Evolutionary conservation across 2,888 invertebrate species (phyloP).

Genomic region (Leptopilina myrica): DNA sequence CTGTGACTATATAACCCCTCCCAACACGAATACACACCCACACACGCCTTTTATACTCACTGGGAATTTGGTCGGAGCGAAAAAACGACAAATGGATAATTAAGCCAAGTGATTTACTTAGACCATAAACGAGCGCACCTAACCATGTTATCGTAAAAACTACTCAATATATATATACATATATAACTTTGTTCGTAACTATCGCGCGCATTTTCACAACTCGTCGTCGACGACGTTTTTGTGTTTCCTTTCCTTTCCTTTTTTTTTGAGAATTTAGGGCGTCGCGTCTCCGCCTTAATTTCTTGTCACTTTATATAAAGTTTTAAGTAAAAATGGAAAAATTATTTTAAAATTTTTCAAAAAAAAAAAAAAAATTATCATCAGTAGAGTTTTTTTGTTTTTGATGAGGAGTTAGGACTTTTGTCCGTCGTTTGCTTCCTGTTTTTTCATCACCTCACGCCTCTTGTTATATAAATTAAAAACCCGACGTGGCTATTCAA

Average conservation of each 20-base stretch:
- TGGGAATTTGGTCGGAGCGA: not conserved
- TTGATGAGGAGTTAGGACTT: too few species aligned
- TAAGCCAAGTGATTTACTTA: conserved; percentile 29
- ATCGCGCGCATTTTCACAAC: conserved; percentile 6
- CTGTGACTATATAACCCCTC: not conserved
- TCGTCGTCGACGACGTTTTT: not conserved
- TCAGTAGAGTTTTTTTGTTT: not conserved
- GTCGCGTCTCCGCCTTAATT: not conserved
- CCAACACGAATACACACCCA: too few species aligned
- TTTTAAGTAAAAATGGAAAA: conserved; percentile 24
- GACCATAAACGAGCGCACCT: not conserved
- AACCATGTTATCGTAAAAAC: conserved; percentile 20
- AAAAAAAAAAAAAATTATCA: conserved; percentile 35
- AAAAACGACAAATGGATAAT: conserved; percentile 24
- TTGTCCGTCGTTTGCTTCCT: too few species aligned
- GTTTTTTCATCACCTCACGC: too few species aligned
- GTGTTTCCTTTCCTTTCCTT: too few species aligned
- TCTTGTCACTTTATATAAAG: not conserved
- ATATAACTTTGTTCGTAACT: not conserved
- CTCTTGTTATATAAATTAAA: not conserved
- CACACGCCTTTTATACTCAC: not conserved
- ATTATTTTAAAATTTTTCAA: conserved; percentile 56
- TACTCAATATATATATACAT: not conserved
- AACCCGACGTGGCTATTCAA: not conserved
- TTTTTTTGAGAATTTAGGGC: not conserved